Percentiles rank a stretch among this genome's conserved stretches.
Evolutionary conservation across 1,140 invertebrate species (phyloP).

Genomic region (Latrodectus geometricus): DNA sequence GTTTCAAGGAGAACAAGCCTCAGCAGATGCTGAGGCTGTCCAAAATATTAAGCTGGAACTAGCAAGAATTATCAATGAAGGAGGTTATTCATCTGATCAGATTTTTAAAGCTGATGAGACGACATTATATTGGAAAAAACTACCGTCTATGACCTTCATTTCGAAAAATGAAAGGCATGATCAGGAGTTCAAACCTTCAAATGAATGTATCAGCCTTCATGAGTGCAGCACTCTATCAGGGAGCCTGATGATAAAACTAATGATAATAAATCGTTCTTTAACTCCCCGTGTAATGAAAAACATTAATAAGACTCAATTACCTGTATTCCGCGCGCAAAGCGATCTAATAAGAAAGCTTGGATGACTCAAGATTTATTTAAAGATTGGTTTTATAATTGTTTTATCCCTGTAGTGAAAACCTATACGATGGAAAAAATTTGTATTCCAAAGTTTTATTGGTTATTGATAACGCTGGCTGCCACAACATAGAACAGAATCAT

Average conservation of each 20-base stretch:
- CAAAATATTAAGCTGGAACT: too few relatives aligned
- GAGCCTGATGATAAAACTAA: conserved; percentile 69
- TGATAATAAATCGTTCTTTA: conserved; percentile 69
- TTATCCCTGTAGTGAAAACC: conserved; percentile 37
- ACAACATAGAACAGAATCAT: conserved; percentile 47
- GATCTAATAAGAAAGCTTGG: conserved; percentile 69
- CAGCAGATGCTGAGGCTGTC: too few relatives aligned
- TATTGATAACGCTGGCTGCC: conserved; percentile 62
- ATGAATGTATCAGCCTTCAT: conserved; percentile 71
- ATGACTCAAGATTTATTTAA: conserved; percentile 68
- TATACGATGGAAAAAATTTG: conserved; percentile 53
- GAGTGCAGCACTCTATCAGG: conserved; percentile 69
- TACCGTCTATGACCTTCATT: conserved; percentile 69
- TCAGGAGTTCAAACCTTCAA: conserved; percentile 69
- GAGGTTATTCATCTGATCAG: conserved; percentile 67
- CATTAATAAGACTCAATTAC: conserved; percentile 66
- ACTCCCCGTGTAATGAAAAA: conserved; percentile 68
- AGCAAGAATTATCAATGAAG: too few relatives aligned
- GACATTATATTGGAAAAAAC: conserved; percentile 71
- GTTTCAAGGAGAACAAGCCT: too few relatives aligned
- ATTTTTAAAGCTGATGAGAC: conserved; percentile 70
- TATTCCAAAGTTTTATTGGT: conserved; percentile 61
- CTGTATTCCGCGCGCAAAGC: conserved; percentile 69
- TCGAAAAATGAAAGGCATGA: conserved; percentile 67
- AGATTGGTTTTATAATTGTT: conserved; percentile 66